phyloP scores from a whole-genome alignment of 1,140 invertebrate species.

The Agrilus planipennis region DNA sequence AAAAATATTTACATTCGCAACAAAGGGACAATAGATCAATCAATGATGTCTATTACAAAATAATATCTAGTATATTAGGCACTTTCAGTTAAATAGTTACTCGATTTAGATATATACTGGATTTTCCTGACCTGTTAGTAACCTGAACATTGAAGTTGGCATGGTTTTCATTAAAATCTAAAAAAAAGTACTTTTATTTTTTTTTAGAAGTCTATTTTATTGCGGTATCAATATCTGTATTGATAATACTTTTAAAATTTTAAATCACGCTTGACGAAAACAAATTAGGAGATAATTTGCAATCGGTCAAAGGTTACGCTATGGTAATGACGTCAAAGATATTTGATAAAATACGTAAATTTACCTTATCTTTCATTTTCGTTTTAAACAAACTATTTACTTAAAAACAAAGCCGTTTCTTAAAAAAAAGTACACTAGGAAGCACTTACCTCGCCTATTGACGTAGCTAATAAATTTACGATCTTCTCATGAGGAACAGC shows the following conservation, averaged over 20 bases:
- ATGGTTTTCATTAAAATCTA: constrained; percentile 99
- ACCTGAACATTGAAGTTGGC: constrained; percentile 98
- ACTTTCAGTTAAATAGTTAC: constrained; percentile 33
- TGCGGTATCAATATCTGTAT: too few species aligned
- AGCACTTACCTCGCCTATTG: constrained; percentile 85
- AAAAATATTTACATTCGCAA: constrained; percentile 35
- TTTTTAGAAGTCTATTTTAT: too few species aligned
- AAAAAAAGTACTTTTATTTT: too few species aligned
- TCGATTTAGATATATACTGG: constrained; percentile 88
- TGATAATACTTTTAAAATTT: too few species aligned
- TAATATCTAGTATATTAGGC: constrained; percentile 35
- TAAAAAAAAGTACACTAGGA: background rate
- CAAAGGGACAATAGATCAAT: constrained; percentile 25
- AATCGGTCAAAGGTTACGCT: background rate
- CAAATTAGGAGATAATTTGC: background rate
- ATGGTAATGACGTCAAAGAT: background rate
- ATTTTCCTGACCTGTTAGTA: constrained; percentile 97
- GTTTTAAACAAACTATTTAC: background rate
- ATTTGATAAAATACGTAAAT: background rate
- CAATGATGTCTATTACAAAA: constrained; percentile 27
- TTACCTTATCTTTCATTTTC: background rate
- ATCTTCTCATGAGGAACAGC: constrained; percentile 99
- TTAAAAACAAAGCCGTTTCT: background rate
- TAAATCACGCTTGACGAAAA: too few species aligned
- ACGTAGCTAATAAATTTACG: constrained; percentile 95